Conservation (phyloP, 37 sponge, comb jelly and placozoan species). For the Halisarca cf. caerulea region DNA sequence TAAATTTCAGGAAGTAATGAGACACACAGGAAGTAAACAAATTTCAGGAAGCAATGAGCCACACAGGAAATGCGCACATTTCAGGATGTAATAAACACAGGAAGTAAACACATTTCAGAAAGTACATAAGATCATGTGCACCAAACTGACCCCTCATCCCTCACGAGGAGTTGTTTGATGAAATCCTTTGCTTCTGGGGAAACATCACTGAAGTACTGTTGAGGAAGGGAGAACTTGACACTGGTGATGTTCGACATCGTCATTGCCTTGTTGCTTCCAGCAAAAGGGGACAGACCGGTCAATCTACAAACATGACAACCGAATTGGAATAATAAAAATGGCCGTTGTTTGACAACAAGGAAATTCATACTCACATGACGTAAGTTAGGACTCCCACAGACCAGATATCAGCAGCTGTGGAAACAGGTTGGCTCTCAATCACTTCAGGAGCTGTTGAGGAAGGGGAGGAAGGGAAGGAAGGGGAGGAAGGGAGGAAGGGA, state of each 20-base stretch:
- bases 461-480: not conserved
- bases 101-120: too few species aligned
- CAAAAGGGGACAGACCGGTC: slow-evolving; percentile 68
- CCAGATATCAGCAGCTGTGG: slow-evolving; percentile 77
- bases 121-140: not conserved
- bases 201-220: slow-evolving; percentile 39
- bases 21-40: too few species aligned
- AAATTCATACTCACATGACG: slow-evolving; percentile 40
- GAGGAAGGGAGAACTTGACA: slow-evolving; percentile 36
- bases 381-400: slow-evolving; percentile 51
- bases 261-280: slow-evolving; percentile 46
- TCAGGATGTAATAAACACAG: too few species aligned
- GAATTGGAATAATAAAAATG: too few species aligned
- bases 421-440: slow-evolving; percentile 41
- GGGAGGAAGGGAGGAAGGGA: not conserved
- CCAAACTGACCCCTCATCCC: slow-evolving; percentile 47
- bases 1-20: too few species aligned
- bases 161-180: slow-evolving; percentile 47
- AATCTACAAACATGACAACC: slow-evolving; percentile 40
- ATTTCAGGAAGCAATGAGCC: not conserved
- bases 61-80: not conserved
- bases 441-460: slow-evolving; percentile 93
- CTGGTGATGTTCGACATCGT: slow-evolving; percentile 57
- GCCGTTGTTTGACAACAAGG: not conserved
- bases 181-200: slow-evolving; percentile 41